Evolutionary conservation across 2,888 invertebrate species (phyloP), one percentile per base, ranked within the genome.

Genomic region (Meiosimyza platycephala): DNA sequence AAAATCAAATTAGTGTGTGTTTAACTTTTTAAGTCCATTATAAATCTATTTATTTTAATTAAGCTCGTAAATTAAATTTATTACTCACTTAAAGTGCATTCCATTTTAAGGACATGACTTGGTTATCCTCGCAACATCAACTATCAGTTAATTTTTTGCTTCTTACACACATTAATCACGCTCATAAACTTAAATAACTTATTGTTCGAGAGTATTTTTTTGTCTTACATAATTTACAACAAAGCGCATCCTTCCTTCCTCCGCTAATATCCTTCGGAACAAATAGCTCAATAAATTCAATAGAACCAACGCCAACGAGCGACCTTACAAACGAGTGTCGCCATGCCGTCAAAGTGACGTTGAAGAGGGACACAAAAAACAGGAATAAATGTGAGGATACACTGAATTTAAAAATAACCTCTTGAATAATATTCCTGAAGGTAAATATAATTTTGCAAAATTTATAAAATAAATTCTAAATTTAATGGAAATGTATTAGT

Each of bases 171-270:
- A 70, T 70, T 70, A 70, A 70, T 70, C 70, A 70, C 70, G 63
- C 63, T 70, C 63, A 70, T 70, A 70, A 70, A 70, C 70, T 70
- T 63, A 52, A 33, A 70, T 47, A 70, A 63, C 62, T 70, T 54
- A 52, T 59, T 50, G 40, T 40, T 40, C 9, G 40, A 9, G 40
- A 1, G 40, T 1, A 40, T 40, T 40, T 9, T 22, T 50, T 15
- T 55, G 70, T 63, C 63, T 63, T 70, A 70, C 70, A 70, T 54
- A 62, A 70, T 63, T 70, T 70, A 52, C 63, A 63, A 63, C 62
- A 54, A 28, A 70, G 54, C 40, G 12, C 33, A 55, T 70, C 54
- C 70, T 57, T 57, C 50, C 51, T 18, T 54, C 40, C 18, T 50
- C 48, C 22, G 48, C 66, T 59, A 13, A 52, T 66, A 33, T 54